Evolutionary conservation across 2,797 vertebrate species (phyloP), one percentile per base, ranked within the genome.

Genomic region (Acrocephalus scirpaceus): DNA sequence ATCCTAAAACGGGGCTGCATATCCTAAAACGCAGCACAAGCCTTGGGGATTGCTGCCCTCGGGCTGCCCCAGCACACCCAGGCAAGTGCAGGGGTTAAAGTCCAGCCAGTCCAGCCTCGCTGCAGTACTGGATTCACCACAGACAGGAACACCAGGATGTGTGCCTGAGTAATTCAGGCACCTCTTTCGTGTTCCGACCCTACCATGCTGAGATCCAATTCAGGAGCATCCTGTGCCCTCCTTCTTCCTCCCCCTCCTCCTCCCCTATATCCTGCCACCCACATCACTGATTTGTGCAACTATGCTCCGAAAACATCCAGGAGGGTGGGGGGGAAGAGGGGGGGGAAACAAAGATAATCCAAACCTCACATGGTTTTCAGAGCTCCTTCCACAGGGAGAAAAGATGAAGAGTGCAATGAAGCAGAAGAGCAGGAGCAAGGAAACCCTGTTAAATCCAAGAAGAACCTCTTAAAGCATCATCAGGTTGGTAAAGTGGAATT

Each of bases 391-490:
- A 2, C 40, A 40, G 14, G 13, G 16, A 71, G 42, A 47, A 66
- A 32, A 47, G 51, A 77, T 0, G 0, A 76, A 30, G 44, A 4
- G 1, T 57, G 47, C 0, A 5, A 36, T 0, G 1, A 86, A 74
- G 71, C 44, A 30, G 32, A 71, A 71, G 56, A 81, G 45, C 42
- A 65, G 84, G 29, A 91, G 38, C 15, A 40, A 80, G n/a, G 40
- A 73, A 32, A 85, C 32, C 10, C 89, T 69, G 73, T 26, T 19
- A 36, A 71, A 74, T 54, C 32, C 62, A 48, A 40, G n/a, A 32
- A 48, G 20, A 74, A 40, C 16, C n/a, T 75, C 76, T 60, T 47
- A 67, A 50, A 81, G 57, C 42, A 26, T 20, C 7, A 5, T 13
- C 51, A 54, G 58, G 54, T 12, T 9, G 13, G 45, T 5, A 10